phyloP scores from a whole-genome alignment of 2,888 invertebrate species.

The Agrochola circellaris region DNA sequence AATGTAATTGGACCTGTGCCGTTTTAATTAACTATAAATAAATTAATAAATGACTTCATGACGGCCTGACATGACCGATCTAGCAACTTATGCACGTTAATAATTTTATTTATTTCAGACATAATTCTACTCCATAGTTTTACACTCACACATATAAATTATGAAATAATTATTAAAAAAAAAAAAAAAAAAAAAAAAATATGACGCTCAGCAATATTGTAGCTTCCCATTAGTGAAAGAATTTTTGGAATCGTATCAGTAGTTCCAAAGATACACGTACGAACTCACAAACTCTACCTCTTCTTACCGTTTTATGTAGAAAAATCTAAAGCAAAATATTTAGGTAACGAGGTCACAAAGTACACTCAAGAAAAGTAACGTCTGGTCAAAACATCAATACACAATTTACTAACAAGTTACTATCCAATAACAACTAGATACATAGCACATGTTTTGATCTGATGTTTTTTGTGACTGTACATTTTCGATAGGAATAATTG shows the following conservation, averaged over 20 bases:
- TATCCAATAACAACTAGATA: background rate
- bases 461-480: conserved; percentile 28
- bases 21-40: too few species aligned
- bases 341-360: conserved; percentile 21
- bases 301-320: background rate
- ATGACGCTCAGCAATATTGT: too few species aligned
- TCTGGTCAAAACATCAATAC: conserved; percentile 19
- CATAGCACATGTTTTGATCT: conserved; percentile 8
- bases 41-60: too few species aligned
- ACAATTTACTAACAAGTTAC: conserved; percentile 15
- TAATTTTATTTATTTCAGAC: too few species aligned
- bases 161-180: background rate
- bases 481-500: conserved; percentile 39
- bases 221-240: too few species aligned
- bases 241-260: too few species aligned
- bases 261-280: too few species aligned
- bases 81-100: conserved; percentile 5
- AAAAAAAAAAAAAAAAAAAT: too few species aligned
- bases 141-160: too few species aligned
- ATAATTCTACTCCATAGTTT: too few species aligned
- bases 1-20: too few species aligned
- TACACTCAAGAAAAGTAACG: conserved; percentile 24
- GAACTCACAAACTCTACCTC: too few species aligned
- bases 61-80: background rate
- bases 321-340: conserved; percentile 13